Evolutionary conservation across 2,113 vertebrate species (phyloP).

Genomic region (Gymnocephalus cernua): DNA sequence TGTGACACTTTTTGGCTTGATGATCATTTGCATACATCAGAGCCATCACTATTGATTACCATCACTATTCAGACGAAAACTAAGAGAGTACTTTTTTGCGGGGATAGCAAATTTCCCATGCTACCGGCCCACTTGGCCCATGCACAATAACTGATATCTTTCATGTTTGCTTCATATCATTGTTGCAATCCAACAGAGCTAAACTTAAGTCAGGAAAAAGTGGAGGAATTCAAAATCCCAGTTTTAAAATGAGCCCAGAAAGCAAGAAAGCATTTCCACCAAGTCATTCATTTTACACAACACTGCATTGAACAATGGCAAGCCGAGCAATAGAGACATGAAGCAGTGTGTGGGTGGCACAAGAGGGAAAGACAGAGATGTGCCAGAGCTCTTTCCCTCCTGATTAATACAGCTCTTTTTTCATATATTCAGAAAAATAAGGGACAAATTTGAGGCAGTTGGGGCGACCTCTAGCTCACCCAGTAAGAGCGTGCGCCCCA

Average conservation of each 20-base stretch:
- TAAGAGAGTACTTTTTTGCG: neutral
- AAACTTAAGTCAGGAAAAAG: constrained; percentile 3
- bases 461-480: no score
- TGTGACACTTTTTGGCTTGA: constrained; percentile 11
- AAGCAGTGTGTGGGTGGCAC: constrained; percentile 67
- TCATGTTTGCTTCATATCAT: constrained; percentile 26
- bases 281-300: constrained; percentile 71
- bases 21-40: constrained; percentile 25
- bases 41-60: constrained; percentile 23
- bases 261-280: constrained; percentile 44
- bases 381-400: constrained; percentile 41
- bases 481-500: no score
- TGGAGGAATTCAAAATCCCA: constrained; percentile 17
- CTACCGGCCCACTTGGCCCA: constrained; percentile 1
- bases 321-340: constrained; percentile 39
- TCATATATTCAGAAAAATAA: neutral
- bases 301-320: constrained; percentile 58
- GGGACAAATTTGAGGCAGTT: neutral
- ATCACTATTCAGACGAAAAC: constrained; percentile 19
- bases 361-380: constrained; percentile 50
- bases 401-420: constrained; percentile 33
- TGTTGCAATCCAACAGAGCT: neutral
- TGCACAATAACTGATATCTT: constrained; percentile 18
- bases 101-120: constrained; percentile 2
- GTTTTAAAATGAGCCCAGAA: constrained; percentile 38